A percentile compares a stretch with the other conserved stretches of the same genome.
Conservation (phyloP, 2,113 vertebrate species). For the Thryonomys swinderianus region DNA sequence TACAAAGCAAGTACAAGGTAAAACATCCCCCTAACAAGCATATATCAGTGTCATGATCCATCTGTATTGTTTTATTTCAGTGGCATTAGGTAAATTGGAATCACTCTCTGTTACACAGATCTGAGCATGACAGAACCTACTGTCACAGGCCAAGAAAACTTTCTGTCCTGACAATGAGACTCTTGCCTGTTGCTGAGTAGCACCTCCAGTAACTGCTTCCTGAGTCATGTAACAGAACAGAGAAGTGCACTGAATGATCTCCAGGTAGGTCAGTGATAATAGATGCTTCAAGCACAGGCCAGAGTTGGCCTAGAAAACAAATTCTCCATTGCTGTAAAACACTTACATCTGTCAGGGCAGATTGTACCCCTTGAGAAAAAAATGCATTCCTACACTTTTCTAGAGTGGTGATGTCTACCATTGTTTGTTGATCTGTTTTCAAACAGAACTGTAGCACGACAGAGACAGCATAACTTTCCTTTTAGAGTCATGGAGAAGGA, state of each 20-base stretch:
- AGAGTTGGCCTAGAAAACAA: not conserved
- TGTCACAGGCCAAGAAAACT: not conserved
- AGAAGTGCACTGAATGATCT: not conserved
- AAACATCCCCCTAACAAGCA: not conserved
- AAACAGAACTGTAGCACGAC: not conserved
- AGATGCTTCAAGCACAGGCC: not conserved
- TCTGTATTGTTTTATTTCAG: not conserved
- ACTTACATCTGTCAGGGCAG: not conserved
- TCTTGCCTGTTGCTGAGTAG: not conserved
- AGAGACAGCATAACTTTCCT: not conserved
- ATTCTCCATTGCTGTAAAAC: not conserved
- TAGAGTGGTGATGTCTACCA: not conserved
- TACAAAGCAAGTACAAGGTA: not conserved
- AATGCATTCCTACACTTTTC: not conserved
- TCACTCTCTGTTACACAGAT: not conserved
- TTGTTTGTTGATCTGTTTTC: not conserved
- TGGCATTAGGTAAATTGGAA: not conserved
- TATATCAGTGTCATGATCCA: not conserved
- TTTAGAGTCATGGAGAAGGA: not conserved
- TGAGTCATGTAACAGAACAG: not conserved
- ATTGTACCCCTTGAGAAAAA: not conserved
- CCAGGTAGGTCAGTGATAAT: not conserved
- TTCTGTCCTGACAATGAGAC: not conserved
- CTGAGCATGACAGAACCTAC: not conserved
- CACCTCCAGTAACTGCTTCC: not conserved